Base-by-base conservation (phyloP, 2,888 invertebrate genomes). In the Liposcelis brunnea region DNA sequence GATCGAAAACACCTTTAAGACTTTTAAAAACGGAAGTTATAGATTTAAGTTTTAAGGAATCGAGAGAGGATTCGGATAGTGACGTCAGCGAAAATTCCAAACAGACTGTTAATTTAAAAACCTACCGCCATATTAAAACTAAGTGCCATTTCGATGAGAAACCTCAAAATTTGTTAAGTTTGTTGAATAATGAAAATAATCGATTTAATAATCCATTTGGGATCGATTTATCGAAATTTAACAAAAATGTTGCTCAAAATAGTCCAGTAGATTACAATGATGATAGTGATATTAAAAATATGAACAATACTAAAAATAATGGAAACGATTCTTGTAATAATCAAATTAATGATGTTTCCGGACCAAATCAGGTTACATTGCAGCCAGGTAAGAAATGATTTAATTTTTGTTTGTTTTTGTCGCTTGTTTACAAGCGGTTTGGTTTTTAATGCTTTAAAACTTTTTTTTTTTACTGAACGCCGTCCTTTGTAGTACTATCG, bases 171-270 rank as follows among this genome's bases (percentile, higher is more conserved):
- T 19, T 40, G 15, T 21, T 40, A n/a, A 40, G 40, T 40, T 21
- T 40, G 10, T 19, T 40, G 18, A 40, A 19, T 21, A 19, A 21
- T 19, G 40, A 40, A 12, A 19, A 16, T 19, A 14, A 35, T 16
- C 15, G 40, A 19, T 19, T 40, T n/a, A 40, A 40, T 11, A 40
- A 40, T 21, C 40, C 40, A 10, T 40, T 40, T 18, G 40, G 40
- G 19, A 40, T 40, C 12, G 40, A 40, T 19, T 18, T 40, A 18
- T 14, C 40, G 6, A 40, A 40, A 19, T 40, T 40, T 40, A 19
- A 19, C 18, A 16, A 21, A 18, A 19, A 16, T 12, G 16, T 14
- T 14, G 15, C 40, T 14, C 40, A 40, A 40, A 14, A 35, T 16
- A 16, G 35, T 15, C 16, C 35, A 26, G 26, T 26, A 26, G 26